These are phyloP conservation scores for Sterna hirundo DNA, from an alignment of 2,113 vertebrate species.

Conservation along the genomic window DNA sequence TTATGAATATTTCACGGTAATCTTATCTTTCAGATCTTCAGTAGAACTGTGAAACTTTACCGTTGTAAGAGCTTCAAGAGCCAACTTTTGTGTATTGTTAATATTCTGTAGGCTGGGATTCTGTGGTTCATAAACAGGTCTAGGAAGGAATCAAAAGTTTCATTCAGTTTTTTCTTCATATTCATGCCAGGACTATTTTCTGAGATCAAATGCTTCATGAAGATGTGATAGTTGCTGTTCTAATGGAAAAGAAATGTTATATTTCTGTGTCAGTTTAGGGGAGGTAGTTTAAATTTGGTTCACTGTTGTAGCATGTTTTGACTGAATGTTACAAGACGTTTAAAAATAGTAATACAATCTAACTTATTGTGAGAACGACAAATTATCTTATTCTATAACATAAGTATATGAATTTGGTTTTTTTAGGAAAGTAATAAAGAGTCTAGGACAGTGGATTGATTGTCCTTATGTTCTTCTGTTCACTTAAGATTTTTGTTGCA, in stretches of 20 bases:
- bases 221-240: neutral
- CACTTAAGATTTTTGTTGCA: neutral
- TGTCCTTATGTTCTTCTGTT: neutral
- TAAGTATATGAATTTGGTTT: accelerated
- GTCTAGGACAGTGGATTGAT: neutral
- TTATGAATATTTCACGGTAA: neutral
- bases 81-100: neutral
- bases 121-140: neutral
- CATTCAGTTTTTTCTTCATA: neutral
- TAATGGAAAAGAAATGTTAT: neutral
- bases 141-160: neutral
- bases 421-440: neutral
- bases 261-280: neutral
- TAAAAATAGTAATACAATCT: neutral
- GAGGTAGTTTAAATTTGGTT: neutral
- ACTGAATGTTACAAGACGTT: accelerated
- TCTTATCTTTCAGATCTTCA: neutral
- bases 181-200: neutral
- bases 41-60: neutral
- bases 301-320: neutral
- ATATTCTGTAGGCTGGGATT: neutral
- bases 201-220: accelerated
- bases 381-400: neutral
- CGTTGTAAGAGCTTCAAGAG: neutral
- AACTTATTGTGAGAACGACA: neutral